A percentile compares a stretch with the other conserved stretches of the same genome.
Evolutionary conservation across 2,888 invertebrate species (phyloP).

Genomic region (Diaphora mendica): DNA sequence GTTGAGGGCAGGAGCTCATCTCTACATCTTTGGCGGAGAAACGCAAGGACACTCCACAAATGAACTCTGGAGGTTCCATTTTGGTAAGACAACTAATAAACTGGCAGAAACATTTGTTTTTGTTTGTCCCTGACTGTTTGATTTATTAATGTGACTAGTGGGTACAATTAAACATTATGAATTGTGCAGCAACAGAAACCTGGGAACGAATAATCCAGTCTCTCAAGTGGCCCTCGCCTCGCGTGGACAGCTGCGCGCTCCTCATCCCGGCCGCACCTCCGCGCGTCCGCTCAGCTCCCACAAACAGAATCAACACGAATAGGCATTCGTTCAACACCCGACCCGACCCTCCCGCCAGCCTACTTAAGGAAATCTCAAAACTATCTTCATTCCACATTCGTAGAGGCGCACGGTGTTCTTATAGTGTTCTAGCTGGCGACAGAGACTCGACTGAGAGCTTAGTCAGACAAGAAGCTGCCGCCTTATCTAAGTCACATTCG

Average conservation of each 20-base stretch:
- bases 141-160: background rate
- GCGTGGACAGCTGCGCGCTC: conserved; percentile 89
- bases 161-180: background rate
- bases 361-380: conserved; percentile 89
- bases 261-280: conserved; percentile 85
- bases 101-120: background rate
- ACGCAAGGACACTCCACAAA: conserved; percentile 89
- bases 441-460: conserved; percentile 90
- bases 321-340: conserved; percentile 55
- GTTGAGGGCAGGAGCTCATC: conserved; percentile 91
- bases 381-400: conserved; percentile 90
- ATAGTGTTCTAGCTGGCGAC: conserved; percentile 88
- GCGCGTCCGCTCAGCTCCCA: conserved; percentile 66
- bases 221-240: conserved; percentile 88
- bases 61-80: conserved; percentile 94
- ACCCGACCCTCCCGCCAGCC: conserved; percentile 76
- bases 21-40: conserved; percentile 94
- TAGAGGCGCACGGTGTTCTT: conserved; percentile 89
- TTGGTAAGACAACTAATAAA: conserved; percentile 81
- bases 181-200: conserved; percentile 88
- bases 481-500: conserved; percentile 86
- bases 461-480: conserved; percentile 67
- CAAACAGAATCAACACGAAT: conserved; percentile 54
- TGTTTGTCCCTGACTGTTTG: background rate
- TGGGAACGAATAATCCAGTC: conserved; percentile 91